Conservation (phyloP, 2,888 invertebrate species). For the Trichacis sp. region DNA sequence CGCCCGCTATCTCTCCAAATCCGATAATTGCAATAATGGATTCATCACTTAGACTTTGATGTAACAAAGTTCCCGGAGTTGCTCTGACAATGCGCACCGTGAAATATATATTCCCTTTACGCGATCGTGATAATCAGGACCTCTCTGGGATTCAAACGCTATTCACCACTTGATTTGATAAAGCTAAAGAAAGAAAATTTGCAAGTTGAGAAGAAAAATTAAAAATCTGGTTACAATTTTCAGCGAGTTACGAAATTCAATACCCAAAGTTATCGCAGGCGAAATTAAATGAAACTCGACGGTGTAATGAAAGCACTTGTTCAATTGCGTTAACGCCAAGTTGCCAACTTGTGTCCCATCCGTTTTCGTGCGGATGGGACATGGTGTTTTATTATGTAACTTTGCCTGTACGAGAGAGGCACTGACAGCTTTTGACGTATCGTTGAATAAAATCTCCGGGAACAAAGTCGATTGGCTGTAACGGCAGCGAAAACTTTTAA, state of each 20-base stretch:
- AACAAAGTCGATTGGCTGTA: constrained; percentile 25
- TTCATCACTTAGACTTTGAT: too few species aligned
- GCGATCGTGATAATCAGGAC: too few species aligned
- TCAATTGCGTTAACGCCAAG: not conserved
- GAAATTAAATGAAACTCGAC: not conserved
- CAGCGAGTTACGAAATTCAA: not conserved
- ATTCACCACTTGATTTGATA: not conserved
- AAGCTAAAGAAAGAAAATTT: not conserved
- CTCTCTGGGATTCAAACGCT: too few species aligned
- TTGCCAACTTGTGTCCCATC: not conserved
- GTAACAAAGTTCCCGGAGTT: not conserved
- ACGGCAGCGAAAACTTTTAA: constrained; percentile 39
- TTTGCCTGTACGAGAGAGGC: not conserved
- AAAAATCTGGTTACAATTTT: not conserved
- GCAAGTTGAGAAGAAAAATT: not conserved
- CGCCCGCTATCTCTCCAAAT: too few species aligned
- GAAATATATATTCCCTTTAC: too few species aligned
- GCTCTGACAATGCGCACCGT: not conserved
- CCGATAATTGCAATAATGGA: too few species aligned
- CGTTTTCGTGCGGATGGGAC: too few species aligned
- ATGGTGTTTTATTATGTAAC: not conserved
- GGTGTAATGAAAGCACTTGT: not conserved
- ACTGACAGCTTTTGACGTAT: constrained; percentile 10
- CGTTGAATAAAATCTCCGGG: constrained; percentile 23
- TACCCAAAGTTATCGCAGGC: not conserved